Evolutionary conservation across 1,140 invertebrate genomes (phyloP).

Genomic region (Belonocnema kinseyi): DNA sequence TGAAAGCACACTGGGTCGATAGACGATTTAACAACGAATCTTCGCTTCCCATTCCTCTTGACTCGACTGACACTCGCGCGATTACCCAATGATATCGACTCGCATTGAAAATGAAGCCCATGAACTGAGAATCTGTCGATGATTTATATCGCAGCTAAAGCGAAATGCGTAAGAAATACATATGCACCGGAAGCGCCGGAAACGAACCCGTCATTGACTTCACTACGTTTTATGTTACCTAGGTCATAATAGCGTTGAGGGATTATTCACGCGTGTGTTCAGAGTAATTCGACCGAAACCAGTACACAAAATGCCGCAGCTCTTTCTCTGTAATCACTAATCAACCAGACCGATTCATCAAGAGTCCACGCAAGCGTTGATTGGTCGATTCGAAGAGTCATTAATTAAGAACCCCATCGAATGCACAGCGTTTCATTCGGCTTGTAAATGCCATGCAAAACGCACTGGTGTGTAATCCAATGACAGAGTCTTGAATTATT

Average conservation of each 20-base stretch:
- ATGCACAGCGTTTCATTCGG: conserved; percentile 38
- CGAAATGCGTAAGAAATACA: conserved; percentile 21
- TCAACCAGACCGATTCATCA: conserved; percentile 57
- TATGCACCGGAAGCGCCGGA: conserved; percentile 12
- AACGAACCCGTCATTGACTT: conserved; percentile 25
- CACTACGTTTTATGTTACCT: conserved; percentile 28
- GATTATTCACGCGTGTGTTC: conserved; percentile 26
- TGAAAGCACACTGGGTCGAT: conserved; percentile 11
- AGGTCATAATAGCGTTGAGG: conserved; percentile 12
- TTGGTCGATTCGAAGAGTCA: conserved; percentile 60
- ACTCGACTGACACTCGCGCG: background rate
- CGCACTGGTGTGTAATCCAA: conserved; percentile 41
- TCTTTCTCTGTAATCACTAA: conserved; percentile 62
- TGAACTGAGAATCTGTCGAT: conserved; percentile 23
- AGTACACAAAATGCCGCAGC: conserved; percentile 43
- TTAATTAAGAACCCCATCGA: conserved; percentile 62
- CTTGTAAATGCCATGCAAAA: conserved; percentile 45
- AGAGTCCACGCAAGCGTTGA: conserved; percentile 56
- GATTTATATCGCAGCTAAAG: conserved; percentile 22
- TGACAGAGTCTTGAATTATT: conserved; percentile 48
- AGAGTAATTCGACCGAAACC: conserved; percentile 35
- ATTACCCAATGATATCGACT: conserved; percentile 20
- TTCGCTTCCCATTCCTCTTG: conserved; percentile 4
- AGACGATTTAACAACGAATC: conserved; percentile 24
- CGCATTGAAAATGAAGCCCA: conserved; percentile 24